Percentiles rank a stretch among this genome's conserved stretches.
Conservation (phyloP, 1,140 invertebrate species). For the Eriocheir sinensis region DNA sequence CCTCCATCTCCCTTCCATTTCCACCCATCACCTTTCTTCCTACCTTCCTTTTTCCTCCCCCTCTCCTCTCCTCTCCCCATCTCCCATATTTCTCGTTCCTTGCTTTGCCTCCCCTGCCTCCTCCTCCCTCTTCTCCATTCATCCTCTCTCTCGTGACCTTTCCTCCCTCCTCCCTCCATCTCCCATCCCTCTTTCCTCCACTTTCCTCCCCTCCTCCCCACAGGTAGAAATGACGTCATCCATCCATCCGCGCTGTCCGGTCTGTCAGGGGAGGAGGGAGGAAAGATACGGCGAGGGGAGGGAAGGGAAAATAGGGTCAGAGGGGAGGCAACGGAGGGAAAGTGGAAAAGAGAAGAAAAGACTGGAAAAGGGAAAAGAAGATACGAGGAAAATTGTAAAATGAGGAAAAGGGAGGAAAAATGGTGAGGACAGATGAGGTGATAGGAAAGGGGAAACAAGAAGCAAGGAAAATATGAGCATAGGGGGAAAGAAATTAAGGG, state of each 20-base stretch:
- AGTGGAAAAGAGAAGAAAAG: background rate
- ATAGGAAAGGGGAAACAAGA: background rate
- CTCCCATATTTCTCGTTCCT: too few relatives aligned
- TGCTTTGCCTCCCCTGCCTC: too few relatives aligned
- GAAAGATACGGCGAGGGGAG: background rate
- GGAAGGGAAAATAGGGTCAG: background rate
- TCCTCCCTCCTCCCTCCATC: background rate
- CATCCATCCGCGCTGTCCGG: background rate
- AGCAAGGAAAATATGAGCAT: background rate
- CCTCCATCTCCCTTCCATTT: too few relatives aligned
- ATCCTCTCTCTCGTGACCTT: too few relatives aligned
- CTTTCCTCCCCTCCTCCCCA: background rate
- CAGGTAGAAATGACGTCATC: constrained; percentile 14
- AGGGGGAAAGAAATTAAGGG: too few relatives aligned
- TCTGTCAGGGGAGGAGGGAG: constrained; percentile 15
- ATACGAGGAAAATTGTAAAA: background rate
- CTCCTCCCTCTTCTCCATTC: too few relatives aligned
- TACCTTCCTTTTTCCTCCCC: too few relatives aligned
- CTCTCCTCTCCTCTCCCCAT: too few relatives aligned
- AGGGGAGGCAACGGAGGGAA: background rate
- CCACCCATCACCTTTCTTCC: too few relatives aligned
- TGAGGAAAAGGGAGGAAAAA: background rate
- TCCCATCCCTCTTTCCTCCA: background rate
- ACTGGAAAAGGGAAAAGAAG: background rate
- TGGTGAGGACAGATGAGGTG: background rate